Conservation (phyloP, 2,113 vertebrate species). For the Mola mola region DNA sequence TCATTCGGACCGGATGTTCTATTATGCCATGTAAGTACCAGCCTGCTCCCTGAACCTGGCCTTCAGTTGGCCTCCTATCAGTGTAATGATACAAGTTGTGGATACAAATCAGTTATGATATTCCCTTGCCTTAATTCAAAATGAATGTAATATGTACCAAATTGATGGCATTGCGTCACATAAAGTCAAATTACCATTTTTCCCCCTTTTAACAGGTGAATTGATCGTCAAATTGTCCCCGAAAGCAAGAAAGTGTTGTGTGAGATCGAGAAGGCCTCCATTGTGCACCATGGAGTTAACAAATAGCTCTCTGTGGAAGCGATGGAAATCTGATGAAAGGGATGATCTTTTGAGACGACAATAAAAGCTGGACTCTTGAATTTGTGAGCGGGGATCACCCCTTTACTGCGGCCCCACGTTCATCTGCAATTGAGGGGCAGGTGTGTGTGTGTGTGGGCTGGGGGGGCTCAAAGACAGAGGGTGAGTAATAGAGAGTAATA, state of each 20-base stretch:
- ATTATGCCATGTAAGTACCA: too few relatives aligned
- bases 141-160: conserved; percentile 51
- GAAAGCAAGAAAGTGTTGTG: conserved; percentile 17
- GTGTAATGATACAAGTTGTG: conserved; percentile 52
- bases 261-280: conserved; percentile 1
- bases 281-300: conserved; percentile 28
- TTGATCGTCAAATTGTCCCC: conserved; percentile 45
- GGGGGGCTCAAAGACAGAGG: neutral
- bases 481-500: conserved; percentile 23
- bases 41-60: too few relatives aligned
- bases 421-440: conserved; percentile 10
- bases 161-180: conserved; percentile 53
- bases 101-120: conserved; percentile 67
- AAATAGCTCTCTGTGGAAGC: conserved; percentile 39
- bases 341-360: conserved; percentile 29
- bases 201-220: conserved; percentile 38
- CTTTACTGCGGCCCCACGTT: conserved; percentile 45
- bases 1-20: too few relatives aligned
- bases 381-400: conserved; percentile 37
- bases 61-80: conserved; percentile 40
- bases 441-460: neutral
- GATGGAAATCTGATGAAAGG: conserved; percentile 39
- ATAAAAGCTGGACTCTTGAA: conserved; percentile 54
- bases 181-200: conserved; percentile 15
- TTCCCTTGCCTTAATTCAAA: conserved; percentile 51